Base-by-base conservation (phyloP, 2,113 vertebrate genomes). In the Aspidoscelis tigris region DNA sequence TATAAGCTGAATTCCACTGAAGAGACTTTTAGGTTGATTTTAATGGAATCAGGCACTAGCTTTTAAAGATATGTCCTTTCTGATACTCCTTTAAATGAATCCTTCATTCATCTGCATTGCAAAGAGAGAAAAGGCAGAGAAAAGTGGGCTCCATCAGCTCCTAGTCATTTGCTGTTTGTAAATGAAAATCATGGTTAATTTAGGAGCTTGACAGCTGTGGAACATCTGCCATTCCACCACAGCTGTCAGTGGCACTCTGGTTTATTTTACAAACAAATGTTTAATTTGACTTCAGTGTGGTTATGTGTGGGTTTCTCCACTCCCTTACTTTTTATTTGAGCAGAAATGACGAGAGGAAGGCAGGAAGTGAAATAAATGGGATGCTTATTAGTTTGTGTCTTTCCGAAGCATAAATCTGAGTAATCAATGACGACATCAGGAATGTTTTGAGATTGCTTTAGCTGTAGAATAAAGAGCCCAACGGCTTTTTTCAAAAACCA, bases 191-290 rank as follows among this genome's bases (percentile, higher is more conserved):
- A 91, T 89, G 93, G 92, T 94, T 95, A 94, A 95, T 95, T 96
- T 94, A 92, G 88, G 87, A 91, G 82, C 89, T 88, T 0, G 39
- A 91, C 95, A 96, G 94, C 94, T 96, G 95, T 89, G 92, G 86
- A 87, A 80, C 94, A 91, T 95, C 94, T 94, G 84, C 91, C 89
- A 86, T 94, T 94, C 9, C 0, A 87, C 88, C 92, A 87, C 95
- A 96, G 95, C 96, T 96, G 94, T 93, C 95, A 94, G 88, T 77
- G 87, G 88, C 83, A 85, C 86, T 91, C 88, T 26, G 78, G 91
- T 92, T 95, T 96, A 88, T 94, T 96, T 94, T 94, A 92, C 86
- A 95, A 95, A 93, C 95, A 96, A 95, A 96, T 96, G 95, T 95
- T 96, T 95, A 94, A 95, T 95, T 95, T 94, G 88, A 95, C 92